phyloP scores from a whole-genome alignment of 2,888 invertebrate species.

The Drosophila anomelani region DNA sequence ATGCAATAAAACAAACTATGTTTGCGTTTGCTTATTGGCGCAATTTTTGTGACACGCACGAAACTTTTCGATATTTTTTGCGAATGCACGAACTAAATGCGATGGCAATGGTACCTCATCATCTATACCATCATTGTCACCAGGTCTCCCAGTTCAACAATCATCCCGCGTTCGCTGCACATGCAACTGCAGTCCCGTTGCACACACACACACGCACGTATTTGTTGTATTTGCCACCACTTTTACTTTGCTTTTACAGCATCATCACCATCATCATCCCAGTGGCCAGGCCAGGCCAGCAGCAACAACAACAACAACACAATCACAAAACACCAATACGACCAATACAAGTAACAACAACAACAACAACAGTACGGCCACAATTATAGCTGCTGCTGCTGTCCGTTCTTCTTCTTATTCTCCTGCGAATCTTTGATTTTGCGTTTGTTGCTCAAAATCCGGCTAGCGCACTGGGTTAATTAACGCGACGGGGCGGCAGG shows the following conservation, averaged over 20 bases:
- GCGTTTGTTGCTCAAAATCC: constrained; percentile 18
- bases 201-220: constrained; percentile 62
- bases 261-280: constrained; percentile 56
- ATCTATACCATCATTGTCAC: constrained; percentile 10
- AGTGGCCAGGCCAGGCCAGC: constrained; percentile 33
- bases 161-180: constrained; percentile 19
- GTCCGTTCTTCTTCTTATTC: constrained; percentile 33
- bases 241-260: constrained; percentile 62
- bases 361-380: constrained; percentile 29
- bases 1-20: constrained; percentile 76
- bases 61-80: constrained; percentile 20
- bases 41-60: constrained; percentile 65
- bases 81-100: constrained; percentile 15
- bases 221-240: constrained; percentile 71
- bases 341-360: constrained; percentile 54
- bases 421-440: constrained; percentile 37
- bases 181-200: constrained; percentile 50
- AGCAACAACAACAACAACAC: constrained; percentile 61
- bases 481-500: constrained; percentile 9
- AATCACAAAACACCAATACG: constrained; percentile 57
- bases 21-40: constrained; percentile 76
- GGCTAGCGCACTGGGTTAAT: constrained; percentile 2
- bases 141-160: constrained; percentile 2
- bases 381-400: constrained; percentile 44
- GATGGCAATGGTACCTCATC: constrained; percentile 11